phyloP scores from a whole-genome alignment of 2,113 vertebrate genomes.

The Pelodiscus sinensis region DNA sequence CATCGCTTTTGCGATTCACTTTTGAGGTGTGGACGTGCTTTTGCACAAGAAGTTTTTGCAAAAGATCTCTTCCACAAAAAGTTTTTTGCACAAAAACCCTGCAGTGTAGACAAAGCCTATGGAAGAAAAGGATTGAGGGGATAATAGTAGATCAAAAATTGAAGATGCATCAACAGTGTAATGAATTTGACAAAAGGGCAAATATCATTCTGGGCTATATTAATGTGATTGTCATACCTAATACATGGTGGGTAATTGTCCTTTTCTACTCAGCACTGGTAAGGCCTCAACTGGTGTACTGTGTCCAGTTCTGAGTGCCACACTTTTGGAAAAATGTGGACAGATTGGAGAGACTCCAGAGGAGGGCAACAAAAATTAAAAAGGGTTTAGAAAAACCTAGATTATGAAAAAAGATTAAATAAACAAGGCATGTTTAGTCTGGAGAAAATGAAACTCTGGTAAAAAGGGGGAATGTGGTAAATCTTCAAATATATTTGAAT shows the following conservation, averaged over 20 bases:
- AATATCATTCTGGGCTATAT: neutral
- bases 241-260: neutral
- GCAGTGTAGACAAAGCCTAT: too few relatives aligned
- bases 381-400: neutral
- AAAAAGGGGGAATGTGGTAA: neutral
- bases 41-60: too few relatives aligned
- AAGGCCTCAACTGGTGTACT: neutral
- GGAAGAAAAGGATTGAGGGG: too few relatives aligned
- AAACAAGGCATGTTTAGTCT: neutral
- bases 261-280: neutral
- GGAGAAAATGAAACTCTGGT: neutral
- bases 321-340: neutral
- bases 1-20: too few relatives aligned
- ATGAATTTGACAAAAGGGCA: neutral
- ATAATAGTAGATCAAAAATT: too few relatives aligned
- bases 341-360: neutral
- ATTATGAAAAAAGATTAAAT: neutral
- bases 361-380: neutral
- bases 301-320: neutral
- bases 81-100: too few relatives aligned
- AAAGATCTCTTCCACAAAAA: too few relatives aligned
- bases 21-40: too few relatives aligned
- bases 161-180: neutral
- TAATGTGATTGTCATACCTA: neutral
- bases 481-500: neutral